A percentile compares a stretch with the other conserved stretches of the same genome.
phyloP scores from a whole-genome alignment of 2,797 vertebrate species.

The Adrianichthys oophorus region DNA sequence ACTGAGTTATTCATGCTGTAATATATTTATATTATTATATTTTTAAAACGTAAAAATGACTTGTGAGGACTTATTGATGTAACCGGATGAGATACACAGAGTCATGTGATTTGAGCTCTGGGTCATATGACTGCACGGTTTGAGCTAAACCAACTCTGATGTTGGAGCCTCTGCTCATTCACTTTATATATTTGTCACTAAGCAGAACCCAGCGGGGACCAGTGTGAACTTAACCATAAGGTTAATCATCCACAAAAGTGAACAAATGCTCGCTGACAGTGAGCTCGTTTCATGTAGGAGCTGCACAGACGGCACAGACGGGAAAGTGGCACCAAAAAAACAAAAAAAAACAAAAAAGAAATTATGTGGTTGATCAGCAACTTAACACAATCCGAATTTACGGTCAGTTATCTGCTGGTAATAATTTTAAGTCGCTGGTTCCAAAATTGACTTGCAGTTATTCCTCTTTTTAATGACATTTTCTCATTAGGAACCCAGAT shows the following conservation, averaged over 20 bases:
- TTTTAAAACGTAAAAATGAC: too few species aligned
- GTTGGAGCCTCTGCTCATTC: conserved; percentile 47
- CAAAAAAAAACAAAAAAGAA: background rate
- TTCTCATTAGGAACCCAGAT: too few species aligned
- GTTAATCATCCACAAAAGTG: conserved; percentile 58
- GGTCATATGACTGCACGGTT: conserved; percentile 30
- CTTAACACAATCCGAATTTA: too few species aligned
- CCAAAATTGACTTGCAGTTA: too few species aligned
- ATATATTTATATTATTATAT: too few species aligned
- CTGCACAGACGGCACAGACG: background rate
- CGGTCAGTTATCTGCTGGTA: too few species aligned
- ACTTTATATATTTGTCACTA: conserved; percentile 59
- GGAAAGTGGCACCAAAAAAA: background rate
- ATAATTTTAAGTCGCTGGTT: too few species aligned
- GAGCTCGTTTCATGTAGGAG: conserved; percentile 27
- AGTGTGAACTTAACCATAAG: conserved; percentile 29
- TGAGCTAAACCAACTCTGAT: conserved; percentile 51
- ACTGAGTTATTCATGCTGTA: too few species aligned
- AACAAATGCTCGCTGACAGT: conserved; percentile 54
- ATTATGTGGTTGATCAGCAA: too few species aligned
- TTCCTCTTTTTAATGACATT: too few species aligned
- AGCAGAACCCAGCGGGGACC: conserved; percentile 30
- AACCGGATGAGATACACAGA: too few species aligned
- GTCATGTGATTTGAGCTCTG: conserved; percentile 14
- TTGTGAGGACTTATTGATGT: too few species aligned